Percentiles rank a stretch among this genome's conserved stretches.
Evolutionary conservation across 64 coral and sea anemone species (phyloP).

Genomic region (Pocillopora verrucosa): DNA sequence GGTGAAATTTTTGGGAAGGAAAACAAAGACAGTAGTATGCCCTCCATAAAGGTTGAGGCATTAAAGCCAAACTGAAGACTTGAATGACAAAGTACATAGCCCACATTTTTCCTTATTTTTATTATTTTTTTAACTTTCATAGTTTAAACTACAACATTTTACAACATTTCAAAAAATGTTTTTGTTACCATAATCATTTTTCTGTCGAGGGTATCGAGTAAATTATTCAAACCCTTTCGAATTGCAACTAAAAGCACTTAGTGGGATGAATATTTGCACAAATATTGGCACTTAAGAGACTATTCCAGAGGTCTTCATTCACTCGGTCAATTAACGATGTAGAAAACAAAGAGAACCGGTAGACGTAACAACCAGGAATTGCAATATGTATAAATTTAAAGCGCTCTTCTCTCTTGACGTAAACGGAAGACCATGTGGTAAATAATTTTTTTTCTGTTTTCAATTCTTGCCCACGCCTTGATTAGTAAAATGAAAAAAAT

Average conservation of each 20-base stretch:
- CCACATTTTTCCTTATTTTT: too few species aligned
- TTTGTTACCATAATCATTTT: not conserved
- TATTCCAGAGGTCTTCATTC: not conserved
- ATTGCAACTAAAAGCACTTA: not conserved
- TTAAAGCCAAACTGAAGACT: not conserved
- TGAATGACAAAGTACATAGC: too few species aligned
- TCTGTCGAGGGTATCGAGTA: not conserved
- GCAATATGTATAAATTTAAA: not conserved
- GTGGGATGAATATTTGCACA: not conserved
- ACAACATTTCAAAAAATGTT: not conserved
- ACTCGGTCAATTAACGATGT: not conserved
- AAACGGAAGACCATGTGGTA: not conserved
- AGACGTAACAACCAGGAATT: not conserved
- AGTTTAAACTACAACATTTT: too few species aligned
- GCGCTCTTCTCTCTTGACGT: not conserved
- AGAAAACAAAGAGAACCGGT: not conserved
- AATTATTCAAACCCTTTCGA: not conserved
- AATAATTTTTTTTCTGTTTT: not conserved
- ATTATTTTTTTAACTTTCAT: too few species aligned
- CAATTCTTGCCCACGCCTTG: not conserved
- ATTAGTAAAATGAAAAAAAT: not conserved
- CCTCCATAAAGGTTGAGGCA: not conserved
- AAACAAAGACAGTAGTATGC: not conserved
- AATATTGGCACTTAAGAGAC: not conserved
- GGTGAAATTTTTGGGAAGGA: not conserved